A percentile compares a stretch with the other conserved stretches of the same genome.
Conservation (phyloP, 2,113 vertebrate genomes). For the Felis chaus region DNA sequence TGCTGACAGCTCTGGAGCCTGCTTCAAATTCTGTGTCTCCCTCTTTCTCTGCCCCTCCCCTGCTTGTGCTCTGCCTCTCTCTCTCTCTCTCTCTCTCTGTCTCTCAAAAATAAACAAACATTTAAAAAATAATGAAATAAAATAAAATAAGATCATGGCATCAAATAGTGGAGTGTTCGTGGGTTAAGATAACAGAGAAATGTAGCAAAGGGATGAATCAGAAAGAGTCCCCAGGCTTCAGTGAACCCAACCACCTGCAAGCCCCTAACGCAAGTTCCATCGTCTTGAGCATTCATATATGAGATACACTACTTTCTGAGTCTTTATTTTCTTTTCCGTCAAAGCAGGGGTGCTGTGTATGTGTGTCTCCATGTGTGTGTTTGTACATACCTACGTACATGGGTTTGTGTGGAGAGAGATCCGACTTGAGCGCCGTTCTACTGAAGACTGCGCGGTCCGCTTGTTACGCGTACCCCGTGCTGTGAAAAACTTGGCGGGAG, state of each 20-base stretch:
- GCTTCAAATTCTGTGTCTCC: too few species aligned
- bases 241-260: neutral
- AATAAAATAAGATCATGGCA: neutral
- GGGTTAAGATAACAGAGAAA: neutral
- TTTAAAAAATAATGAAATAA: neutral
- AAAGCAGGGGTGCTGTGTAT: neutral
- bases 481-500: neutral
- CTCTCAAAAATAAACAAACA: too few species aligned
- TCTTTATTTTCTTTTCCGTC: neutral
- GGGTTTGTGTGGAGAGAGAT: neutral
- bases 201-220: neutral
- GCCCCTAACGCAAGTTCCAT: rapidly evolving
- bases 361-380: neutral
- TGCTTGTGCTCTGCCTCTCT: too few species aligned
- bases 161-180: neutral
- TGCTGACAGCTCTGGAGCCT: too few species aligned
- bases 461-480: neutral
- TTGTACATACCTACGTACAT: rapidly evolving
- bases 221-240: neutral
- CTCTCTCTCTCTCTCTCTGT: too few species aligned
- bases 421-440: neutral
- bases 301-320: neutral
- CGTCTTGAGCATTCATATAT: neutral
- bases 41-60: too few species aligned
- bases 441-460: neutral